phyloP scores from a whole-genome alignment of 2,888 invertebrate species.

The Orchesella flavescens region DNA sequence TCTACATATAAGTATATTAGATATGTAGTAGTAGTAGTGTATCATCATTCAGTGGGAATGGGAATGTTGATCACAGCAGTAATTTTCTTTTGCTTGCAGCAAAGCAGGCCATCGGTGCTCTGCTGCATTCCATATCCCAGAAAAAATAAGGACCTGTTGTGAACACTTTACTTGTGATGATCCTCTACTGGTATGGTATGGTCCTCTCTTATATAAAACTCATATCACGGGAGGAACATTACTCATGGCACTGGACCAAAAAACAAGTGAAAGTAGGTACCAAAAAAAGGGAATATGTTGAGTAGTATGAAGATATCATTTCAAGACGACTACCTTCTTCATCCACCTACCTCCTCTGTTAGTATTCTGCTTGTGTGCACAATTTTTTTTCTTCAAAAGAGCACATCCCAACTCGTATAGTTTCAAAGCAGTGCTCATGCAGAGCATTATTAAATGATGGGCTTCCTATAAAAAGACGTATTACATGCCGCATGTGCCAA shows the following conservation, averaged over 20 bases:
- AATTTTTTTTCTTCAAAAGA: background rate
- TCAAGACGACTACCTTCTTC: slow-evolving; percentile 14
- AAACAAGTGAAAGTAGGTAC: slow-evolving; percentile 10
- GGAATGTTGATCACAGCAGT: slow-evolving; percentile 7
- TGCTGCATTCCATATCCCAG: slow-evolving; percentile 10
- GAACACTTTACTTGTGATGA: slow-evolving; percentile 39
- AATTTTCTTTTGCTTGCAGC: slow-evolving; percentile 48
- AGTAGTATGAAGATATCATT: slow-evolving; percentile 31
- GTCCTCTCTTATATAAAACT: slow-evolving; percentile 34
- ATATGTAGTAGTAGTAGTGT: too few relatives aligned
- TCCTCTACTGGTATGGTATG: too few relatives aligned
- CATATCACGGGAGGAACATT: slow-evolving; percentile 46
- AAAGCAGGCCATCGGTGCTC: too few relatives aligned
- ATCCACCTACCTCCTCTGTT: slow-evolving; percentile 6
- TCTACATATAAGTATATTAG: too few relatives aligned
- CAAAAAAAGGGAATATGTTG: slow-evolving; percentile 3
- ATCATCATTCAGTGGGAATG: too few relatives aligned
- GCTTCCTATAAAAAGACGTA: background rate
- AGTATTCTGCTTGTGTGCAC: slow-evolving; percentile 11
- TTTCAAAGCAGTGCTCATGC: background rate
- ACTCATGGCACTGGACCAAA: slow-evolving; percentile 60
- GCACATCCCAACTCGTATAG: background rate
- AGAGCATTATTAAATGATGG: background rate
- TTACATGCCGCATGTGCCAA: background rate
- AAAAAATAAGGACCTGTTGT: slow-evolving; percentile 26